Conservation (phyloP, 2,113 vertebrate genomes). For the Amazona vittata region DNA sequence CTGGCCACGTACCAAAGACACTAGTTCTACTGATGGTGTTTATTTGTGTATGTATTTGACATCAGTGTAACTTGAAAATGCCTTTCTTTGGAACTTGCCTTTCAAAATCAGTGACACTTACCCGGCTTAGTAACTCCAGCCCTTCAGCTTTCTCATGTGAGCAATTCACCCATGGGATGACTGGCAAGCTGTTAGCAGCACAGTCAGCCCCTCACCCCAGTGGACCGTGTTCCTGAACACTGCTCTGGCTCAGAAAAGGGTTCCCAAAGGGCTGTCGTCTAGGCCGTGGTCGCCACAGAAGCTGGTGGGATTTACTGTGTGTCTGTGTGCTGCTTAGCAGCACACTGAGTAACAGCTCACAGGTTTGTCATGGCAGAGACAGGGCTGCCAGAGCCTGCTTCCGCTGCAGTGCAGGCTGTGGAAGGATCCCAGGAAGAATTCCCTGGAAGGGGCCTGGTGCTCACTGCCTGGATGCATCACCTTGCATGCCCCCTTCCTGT, state of each 20-base stretch:
- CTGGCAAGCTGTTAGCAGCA: not conserved
- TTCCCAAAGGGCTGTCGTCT: not conserved
- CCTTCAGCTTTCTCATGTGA: not conserved
- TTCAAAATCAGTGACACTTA: not conserved
- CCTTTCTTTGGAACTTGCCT: not conserved
- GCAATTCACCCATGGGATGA: not conserved
- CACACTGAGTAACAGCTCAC: not conserved
- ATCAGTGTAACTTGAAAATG: not conserved
- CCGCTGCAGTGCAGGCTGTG: fast-evolving
- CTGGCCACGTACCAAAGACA: not conserved
- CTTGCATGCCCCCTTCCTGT: not conserved
- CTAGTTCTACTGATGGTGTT: not conserved
- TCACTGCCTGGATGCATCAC: not conserved
- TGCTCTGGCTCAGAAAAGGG: not conserved
- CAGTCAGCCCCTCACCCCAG: not conserved
- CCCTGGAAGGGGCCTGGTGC: not conserved
- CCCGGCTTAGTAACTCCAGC: not conserved
- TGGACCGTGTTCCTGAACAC: not conserved
- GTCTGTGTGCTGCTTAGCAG: not conserved
- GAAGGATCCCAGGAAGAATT: not conserved
- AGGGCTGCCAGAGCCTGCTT: not conserved
- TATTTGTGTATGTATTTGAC: not conserved
- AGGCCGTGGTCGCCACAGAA: not conserved
- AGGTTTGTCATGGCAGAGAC: not conserved
- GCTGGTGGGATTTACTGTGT: not conserved